Base-by-base conservation (phyloP, 2,113 vertebrate genomes). In the Esox niger region DNA sequence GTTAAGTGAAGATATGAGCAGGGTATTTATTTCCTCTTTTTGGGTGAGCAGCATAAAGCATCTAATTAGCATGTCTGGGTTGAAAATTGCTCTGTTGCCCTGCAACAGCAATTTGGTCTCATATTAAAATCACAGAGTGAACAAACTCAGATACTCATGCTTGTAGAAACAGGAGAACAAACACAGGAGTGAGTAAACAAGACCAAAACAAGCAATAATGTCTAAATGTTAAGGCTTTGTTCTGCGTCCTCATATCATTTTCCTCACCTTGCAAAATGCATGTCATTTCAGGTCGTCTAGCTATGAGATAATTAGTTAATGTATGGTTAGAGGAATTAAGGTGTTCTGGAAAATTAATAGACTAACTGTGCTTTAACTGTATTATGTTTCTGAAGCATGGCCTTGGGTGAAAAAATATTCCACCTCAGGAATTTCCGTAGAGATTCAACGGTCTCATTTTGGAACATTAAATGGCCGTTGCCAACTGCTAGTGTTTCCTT, bases 401-500 rank as follows among this genome's bases (percentile, higher is more conserved):
- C 43, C 73, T 80, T 47, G 68, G 65, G 61, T 25, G 35, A 64
- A 76, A n/a, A 57, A 47, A 63, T 73, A 61, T 74, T 76, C 68
- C 64, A 38, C 68, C 46, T 20, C 76, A 79, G 84, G 86, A 85
- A 85, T 85, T 85, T 82, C 62, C 74, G 66, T 47, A 46, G 61
- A 66, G 72, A 79, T 82, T 67, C 78, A 70, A 29, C 70, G 61
- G 43, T 66, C 66, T 86, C 75, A 75, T 84, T 84, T 75, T 69
- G 78, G 82, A 79, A 78, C 78, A 82, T 80, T 76, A 78, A 87
- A 85, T 17, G 59, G 64, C 73, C 76, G 81, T 68, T 85, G 76
- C 80, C 80, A 80, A 79, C 86, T 73, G 84, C 82, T 62, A 75
- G 77, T 56, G 88, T 89, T 86, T 85, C 85, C 87, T 83, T 68